Evolutionary conservation across 2,797 vertebrate genomes (phyloP).

Genomic region (Menidia menidia): DNA sequence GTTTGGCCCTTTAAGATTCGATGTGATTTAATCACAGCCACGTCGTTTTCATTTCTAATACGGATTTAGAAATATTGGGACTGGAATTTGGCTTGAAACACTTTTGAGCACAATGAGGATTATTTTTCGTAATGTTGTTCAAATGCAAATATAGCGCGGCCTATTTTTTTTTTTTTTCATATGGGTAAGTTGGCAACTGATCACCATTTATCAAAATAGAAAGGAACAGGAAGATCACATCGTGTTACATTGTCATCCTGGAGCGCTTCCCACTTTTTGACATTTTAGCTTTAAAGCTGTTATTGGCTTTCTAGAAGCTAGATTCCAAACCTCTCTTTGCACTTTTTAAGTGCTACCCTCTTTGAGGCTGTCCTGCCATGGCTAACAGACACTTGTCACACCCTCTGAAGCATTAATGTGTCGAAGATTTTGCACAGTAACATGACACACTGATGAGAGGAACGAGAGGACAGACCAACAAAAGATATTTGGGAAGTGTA

Average conservation of each 20-base stretch:
- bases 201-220: constrained; percentile 7
- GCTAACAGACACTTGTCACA: constrained; percentile 45
- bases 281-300: constrained; percentile 19
- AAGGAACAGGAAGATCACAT: constrained; percentile 11
- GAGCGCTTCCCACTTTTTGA: constrained; percentile 22
- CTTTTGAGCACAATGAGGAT: constrained; percentile 10
- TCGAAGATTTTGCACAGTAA: constrained; percentile 30
- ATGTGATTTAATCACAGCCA: constrained; percentile 22
- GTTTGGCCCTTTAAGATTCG: constrained; percentile 37
- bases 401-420: constrained; percentile 50
- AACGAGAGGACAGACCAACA: constrained; percentile 62
- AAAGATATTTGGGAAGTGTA: constrained; percentile 73
- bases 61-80: constrained; percentile 2
- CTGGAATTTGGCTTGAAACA: constrained; percentile 31
- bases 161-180: constrained; percentile 21
- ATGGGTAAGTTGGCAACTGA: constrained; percentile 6
- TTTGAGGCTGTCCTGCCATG: constrained; percentile 35
- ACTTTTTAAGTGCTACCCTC: constrained; percentile 38
- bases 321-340: constrained; percentile 34
- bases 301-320: constrained; percentile 25
- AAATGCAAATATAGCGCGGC: constrained; percentile 31
- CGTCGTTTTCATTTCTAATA: constrained; percentile 17
- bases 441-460: constrained; percentile 39
- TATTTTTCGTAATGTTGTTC: constrained; percentile 23
- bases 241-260: constrained; percentile 10